Conservation (phyloP, 2,888 invertebrate species). For the Idaea biselata region DNA sequence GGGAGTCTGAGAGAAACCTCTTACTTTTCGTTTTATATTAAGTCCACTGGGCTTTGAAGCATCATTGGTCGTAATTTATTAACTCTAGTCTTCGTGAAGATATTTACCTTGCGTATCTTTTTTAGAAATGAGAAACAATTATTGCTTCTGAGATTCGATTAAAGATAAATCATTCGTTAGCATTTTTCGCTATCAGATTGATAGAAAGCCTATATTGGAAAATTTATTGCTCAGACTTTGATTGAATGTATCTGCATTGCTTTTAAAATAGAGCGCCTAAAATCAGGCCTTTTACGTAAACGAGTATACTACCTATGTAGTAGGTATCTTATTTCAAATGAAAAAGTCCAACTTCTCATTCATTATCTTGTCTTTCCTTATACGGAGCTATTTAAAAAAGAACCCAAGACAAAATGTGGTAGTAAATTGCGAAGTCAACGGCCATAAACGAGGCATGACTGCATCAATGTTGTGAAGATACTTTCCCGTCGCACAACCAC, state of each 20-base stretch:
- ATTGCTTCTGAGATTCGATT: neutral
- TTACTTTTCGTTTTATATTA: neutral
- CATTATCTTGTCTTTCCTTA: neutral
- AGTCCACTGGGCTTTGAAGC: neutral
- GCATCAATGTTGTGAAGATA: slow-evolving; percentile 30
- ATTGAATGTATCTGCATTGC: neutral
- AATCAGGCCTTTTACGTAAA: neutral
- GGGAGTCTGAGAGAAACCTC: neutral
- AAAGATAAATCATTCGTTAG: neutral
- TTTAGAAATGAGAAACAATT: neutral
- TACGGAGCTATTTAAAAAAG: slow-evolving; percentile 1
- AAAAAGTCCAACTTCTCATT: neutral
- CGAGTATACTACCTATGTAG: neutral
- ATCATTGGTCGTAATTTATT: too few relatives aligned
- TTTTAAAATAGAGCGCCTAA: neutral
- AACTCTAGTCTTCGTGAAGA: too few relatives aligned
- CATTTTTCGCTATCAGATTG: neutral
- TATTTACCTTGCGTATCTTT: neutral
- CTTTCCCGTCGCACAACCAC: slow-evolving; percentile 31
- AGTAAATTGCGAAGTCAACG: slow-evolving; percentile 2
- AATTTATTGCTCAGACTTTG: neutral
- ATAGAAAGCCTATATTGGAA: neutral
- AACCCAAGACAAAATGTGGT: neutral
- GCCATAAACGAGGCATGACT: slow-evolving; percentile 11
- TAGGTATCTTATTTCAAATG: neutral